Base-by-base conservation (phyloP, 2,113 vertebrate species). In the Entosphenus tridentatus region DNA sequence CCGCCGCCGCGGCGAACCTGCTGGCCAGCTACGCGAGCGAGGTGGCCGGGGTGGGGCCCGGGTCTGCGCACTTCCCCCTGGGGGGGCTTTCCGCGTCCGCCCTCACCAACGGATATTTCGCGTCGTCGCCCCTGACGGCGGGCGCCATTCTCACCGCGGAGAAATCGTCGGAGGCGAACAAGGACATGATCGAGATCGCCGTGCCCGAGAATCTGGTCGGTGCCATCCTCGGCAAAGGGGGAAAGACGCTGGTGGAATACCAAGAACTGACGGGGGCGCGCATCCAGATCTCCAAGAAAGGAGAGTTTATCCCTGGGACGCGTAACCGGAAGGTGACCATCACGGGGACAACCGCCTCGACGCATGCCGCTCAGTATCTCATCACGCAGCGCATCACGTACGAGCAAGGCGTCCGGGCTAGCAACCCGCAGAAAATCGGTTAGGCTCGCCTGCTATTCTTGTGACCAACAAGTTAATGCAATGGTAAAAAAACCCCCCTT, bases 221-320 rank as follows among this genome's bases (percentile, higher is more conserved):
- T 68, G 88, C 88, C 79, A 92, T 92, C 77, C 75, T 92, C 80
- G 88, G 88, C 68, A 92, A 92, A 74, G 88, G 88, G 71, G 88
- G 88, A 73, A 92, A 92, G 81, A 91, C 87, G 74, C 77, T 91
- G 80, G 87, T 92, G 79, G 88, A 92, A 79, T 92, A 92, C 80
- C 88, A 92, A 82, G 88, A 92, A 82, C 80, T 90, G 79, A 92
- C 88, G 2, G 87, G 88, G 39, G 88, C 88, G 74, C 79, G 88
- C 74, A 92, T 92, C 78, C 88, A 92, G 80, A 92, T 92, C 82
- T 92, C 88, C 74, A 92, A 92, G 82, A 92, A 92, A 74, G 88
- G 88, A 71, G 88, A 92, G 79, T 92, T 90, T 79, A 85, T 92
- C 77, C 88, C 88, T 0, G 88, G 88, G 79, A 92, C 88, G 71